phyloP scores from a whole-genome alignment of 2,797 vertebrate genomes.

The Hapalemur alaotrensis region DNA sequence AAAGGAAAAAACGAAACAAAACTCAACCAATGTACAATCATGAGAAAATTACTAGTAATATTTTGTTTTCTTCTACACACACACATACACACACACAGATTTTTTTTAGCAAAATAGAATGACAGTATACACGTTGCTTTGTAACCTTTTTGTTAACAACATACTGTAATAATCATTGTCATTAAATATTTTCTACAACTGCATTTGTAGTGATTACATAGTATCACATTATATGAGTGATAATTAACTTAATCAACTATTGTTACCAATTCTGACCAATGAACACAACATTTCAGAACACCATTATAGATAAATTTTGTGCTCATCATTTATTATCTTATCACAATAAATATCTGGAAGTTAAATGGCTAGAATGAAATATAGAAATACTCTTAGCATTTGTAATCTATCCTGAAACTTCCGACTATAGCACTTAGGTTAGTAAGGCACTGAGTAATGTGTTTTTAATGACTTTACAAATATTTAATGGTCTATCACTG shows the following conservation, averaged over 20 bases:
- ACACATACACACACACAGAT: neutral
- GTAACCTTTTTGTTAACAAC: neutral
- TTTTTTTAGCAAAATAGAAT: neutral
- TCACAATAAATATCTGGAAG: neutral
- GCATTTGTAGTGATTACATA: neutral
- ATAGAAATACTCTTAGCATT: neutral
- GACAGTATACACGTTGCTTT: neutral
- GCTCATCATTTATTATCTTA: neutral
- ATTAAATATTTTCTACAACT: neutral
- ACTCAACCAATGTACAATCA: neutral
- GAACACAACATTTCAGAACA: neutral
- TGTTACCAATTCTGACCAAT: neutral
- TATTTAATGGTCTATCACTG: too few relatives aligned
- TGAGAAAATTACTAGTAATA: neutral
- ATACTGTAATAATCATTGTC: too few relatives aligned
- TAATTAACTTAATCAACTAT: neutral
- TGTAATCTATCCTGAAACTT: too few relatives aligned
- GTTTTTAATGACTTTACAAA: neutral
- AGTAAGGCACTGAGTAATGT: too few relatives aligned
- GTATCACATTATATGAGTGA: neutral
- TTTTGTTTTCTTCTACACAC: neutral
- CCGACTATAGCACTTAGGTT: too few relatives aligned
- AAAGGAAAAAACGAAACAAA: neutral
- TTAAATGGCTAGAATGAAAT: neutral
- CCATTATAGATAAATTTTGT: neutral